phyloP scores from a whole-genome alignment of 2,113 vertebrate genomes.

The Puma concolor region DNA sequence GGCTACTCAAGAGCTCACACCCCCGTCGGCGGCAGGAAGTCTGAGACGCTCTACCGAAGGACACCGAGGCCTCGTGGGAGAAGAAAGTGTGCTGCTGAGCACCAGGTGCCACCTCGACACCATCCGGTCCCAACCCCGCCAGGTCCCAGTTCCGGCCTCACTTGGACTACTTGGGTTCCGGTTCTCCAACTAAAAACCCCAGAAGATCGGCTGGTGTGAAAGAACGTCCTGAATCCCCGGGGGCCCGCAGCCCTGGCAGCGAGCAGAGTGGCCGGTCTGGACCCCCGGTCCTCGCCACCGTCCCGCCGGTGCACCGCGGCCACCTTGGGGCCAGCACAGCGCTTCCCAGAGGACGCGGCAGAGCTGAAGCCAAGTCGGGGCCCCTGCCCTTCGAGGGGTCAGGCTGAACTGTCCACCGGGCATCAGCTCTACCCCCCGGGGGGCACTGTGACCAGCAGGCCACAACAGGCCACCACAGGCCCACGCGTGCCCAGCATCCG shows the following conservation, averaged over 20 bases:
- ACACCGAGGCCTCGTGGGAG: neutral
- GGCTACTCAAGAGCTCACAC: rapidly evolving
- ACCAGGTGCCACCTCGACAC: rapidly evolving
- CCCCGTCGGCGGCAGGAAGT: rapidly evolving
- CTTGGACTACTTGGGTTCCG: no score
- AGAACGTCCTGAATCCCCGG: neutral
- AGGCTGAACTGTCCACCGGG: no score
- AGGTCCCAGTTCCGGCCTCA: neutral
- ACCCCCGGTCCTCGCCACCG: rapidly evolving
- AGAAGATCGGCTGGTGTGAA: neutral
- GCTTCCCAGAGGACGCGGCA: neutral
- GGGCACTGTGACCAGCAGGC: rapidly evolving
- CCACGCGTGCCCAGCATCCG: rapidly evolving
- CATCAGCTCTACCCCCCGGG: rapidly evolving
- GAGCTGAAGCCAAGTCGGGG: no score
- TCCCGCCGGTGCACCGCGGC: rapidly evolving
- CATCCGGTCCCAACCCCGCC: rapidly evolving
- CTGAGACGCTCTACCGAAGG: neutral
- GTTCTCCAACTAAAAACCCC: neutral
- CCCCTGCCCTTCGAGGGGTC: neutral
- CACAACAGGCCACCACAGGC: neutral
- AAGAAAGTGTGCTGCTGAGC: no score
- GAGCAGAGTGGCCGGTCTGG: neutral
- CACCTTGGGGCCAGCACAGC: rapidly evolving
- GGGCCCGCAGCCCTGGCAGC: neutral